Percentiles rank a stretch among this genome's conserved stretches.
Conservation (phyloP, 2,113 vertebrate species). For the mouse (Mus musculus) region GRCm39 chr2:133562001-133562500, state of each 20-base stretch:
- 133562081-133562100: neutral
- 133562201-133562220: neutral
- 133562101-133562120: neutral
- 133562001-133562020: neutral
- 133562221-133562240: neutral
- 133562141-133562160: slow-evolving; percentile 12
- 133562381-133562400: neutral
- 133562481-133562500: neutral
- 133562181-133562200: neutral
- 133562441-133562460: neutral
- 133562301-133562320: neutral
- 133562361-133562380: neutral
- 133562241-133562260: neutral
- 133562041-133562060: neutral
- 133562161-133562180: neutral
- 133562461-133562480: neutral
- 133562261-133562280: neutral
- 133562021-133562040: neutral
- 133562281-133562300: neutral
- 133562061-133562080: neutral
- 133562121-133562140: neutral
- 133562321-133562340: neutral
- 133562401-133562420: neutral
- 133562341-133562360: neutral
- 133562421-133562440: neutral